phyloP scores from a whole-genome alignment of 2,113 vertebrate species.

The Cettia cetti region DNA sequence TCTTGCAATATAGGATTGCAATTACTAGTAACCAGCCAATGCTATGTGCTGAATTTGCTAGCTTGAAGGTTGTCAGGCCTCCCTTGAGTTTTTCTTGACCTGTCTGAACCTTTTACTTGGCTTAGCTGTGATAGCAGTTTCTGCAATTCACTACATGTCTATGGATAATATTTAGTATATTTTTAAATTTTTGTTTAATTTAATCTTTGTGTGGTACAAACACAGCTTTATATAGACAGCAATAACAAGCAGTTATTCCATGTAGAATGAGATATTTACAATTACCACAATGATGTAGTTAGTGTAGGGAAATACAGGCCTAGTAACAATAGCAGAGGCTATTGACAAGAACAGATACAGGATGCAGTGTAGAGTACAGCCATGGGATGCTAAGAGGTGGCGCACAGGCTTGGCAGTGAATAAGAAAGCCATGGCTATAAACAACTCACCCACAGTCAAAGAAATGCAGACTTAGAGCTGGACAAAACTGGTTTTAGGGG shows the following conservation, averaged over 20 bases:
- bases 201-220: not conserved
- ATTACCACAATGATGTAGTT: not conserved
- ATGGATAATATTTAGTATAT: not conserved
- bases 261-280: not conserved
- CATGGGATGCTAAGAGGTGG: conserved; percentile 36
- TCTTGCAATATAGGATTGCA: not conserved
- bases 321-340: not conserved
- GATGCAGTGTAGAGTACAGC: conserved; percentile 15
- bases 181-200: not conserved
- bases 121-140: not conserved
- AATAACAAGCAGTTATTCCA: not conserved
- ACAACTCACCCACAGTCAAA: conserved; percentile 53
- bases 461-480: conserved; percentile 52
- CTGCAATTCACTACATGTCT: not conserved
- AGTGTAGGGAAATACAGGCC: not conserved
- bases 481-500: conserved; percentile 55
- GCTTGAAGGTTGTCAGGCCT: not conserved
- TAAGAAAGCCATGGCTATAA: conserved; percentile 15
- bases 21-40: not conserved
- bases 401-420: conserved; percentile 28
- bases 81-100: not conserved
- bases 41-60: not conserved
- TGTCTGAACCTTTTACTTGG: not conserved
- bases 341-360: not conserved
- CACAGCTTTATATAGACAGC: not conserved